Conservation (phyloP, 2,113 vertebrate genomes). For the Ranitomeya variabilis region DNA sequence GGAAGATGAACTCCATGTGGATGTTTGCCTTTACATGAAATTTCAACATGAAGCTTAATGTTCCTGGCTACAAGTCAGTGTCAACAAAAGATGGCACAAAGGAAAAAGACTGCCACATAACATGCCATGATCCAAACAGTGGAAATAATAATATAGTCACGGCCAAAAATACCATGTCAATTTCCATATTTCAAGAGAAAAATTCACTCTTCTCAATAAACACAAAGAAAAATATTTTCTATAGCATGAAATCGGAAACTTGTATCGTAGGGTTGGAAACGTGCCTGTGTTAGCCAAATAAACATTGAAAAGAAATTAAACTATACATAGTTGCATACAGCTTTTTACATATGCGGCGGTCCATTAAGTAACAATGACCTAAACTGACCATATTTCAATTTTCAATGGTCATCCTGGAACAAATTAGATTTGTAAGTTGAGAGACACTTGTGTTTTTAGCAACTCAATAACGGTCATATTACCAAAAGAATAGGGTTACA, state of each 20-base stretch:
- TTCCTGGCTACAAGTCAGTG: slow-evolving; percentile 38
- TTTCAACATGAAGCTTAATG: slow-evolving; percentile 33
- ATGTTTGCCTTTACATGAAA: slow-evolving; percentile 19
- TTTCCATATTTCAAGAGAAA: slow-evolving; percentile 1
- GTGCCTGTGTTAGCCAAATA: neutral
- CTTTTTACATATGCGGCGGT: neutral
- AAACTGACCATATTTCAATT: neutral
- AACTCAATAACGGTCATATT: neutral
- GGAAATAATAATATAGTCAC: slow-evolving; percentile 19
- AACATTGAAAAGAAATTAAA: neutral
- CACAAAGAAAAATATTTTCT: slow-evolving; percentile 29
- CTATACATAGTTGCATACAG: neutral
- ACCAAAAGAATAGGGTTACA: neutral
- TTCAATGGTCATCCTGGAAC: neutral
- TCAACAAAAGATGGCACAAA: slow-evolving; percentile 46
- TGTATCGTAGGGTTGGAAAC: neutral
- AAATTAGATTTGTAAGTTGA: neutral
- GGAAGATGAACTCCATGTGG: slow-evolving; percentile 14
- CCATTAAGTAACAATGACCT: neutral
- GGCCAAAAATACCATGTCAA: slow-evolving; percentile 15
- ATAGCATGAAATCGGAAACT: slow-evolving; percentile 13
- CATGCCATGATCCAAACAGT: slow-evolving; percentile 47
- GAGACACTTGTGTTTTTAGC: neutral
- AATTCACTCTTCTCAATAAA: slow-evolving; percentile 5
- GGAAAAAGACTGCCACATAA: slow-evolving; percentile 23